Evolutionary conservation across 2,888 invertebrate species (phyloP), one percentile per base, ranked within the genome.

Genomic region (Caenorhabditis auriculariae): DNA sequence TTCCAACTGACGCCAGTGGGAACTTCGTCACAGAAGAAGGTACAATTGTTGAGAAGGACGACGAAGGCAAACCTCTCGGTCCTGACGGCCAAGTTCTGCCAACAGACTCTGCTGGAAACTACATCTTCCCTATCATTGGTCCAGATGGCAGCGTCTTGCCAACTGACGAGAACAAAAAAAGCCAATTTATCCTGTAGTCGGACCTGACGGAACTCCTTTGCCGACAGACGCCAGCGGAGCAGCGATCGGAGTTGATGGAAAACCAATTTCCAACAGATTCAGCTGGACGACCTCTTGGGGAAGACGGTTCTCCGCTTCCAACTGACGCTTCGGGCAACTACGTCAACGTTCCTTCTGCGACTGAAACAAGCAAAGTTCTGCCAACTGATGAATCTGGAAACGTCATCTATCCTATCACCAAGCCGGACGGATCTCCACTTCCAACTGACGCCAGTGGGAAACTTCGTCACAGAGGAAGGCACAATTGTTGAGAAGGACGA

Each of bases 361-460:
- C 27, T 24, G 3, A 39, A 39, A 27, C 41, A 50, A 28, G 47
- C 28, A n/a, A 44, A 9, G 45, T 46, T 19, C 42, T 61, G 19
- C 57, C 56, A 26, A 55, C 64, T 43, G 54, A 64, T 38, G 46
- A 38, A 7, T 29, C 7, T 39, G 66, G 69, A 42, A 60, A 51
- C 9, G 53, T 60, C n/a, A 17, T 68, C 15, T 48, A 39, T n/a
- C n/a, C n/a, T n/a, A n/a, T n/a, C n/a, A n/a, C n/a, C n/a, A n/a
- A n/a, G n/a, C 46, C 56, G 28, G 66, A 66, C 28, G 65, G 65
- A 44, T 55, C 54, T 12, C 46, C 56, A 7, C 58, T 72, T 24
- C 72, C 72, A 17, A 72, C 72, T 19, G 69, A 70, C 32, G 27
- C 39, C 17, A 27, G 32, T 4, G 72, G 69, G 46, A 35, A 44